Percentiles rank a stretch among this genome's conserved stretches.
These are phyloP conservation scores for Nematopogon swammerdamellus DNA, from an alignment of 2,888 invertebrate genomes.

Conservation along the genomic window DNA sequence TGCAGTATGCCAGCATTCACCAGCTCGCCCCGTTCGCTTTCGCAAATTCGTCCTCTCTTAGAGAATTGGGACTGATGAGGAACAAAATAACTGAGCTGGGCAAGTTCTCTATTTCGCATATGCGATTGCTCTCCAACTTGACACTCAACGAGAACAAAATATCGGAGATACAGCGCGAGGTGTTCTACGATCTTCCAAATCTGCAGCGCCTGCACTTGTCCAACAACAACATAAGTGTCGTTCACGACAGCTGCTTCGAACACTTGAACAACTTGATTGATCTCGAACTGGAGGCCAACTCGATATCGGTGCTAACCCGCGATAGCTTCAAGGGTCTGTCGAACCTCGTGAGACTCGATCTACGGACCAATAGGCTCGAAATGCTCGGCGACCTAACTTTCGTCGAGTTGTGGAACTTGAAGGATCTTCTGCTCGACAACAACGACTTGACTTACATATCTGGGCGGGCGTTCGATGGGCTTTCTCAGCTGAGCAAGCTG, in stretches of 20 bases:
- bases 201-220: constrained; percentile 74
- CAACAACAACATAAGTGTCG: constrained; percentile 77
- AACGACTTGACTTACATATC: constrained; percentile 69
- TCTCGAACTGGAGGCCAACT: constrained; percentile 74
- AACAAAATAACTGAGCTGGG: constrained; percentile 67
- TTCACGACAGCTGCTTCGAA: constrained; percentile 83
- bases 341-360: constrained; percentile 66
- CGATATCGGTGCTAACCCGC: constrained; percentile 70
- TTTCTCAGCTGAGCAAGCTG: constrained; percentile 67
- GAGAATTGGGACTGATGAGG: constrained; percentile 65
- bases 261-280: constrained; percentile 71
- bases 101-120: constrained; percentile 69
- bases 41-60: constrained; percentile 68
- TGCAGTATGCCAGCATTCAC: constrained; percentile 71
- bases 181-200: constrained; percentile 70
- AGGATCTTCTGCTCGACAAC: constrained; percentile 66
- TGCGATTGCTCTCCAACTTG: constrained; percentile 66
- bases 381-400: constrained; percentile 79
- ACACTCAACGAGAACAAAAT: constrained; percentile 75
- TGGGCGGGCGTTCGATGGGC: constrained; percentile 72
- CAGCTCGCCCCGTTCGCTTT: constrained; percentile 72
- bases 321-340: constrained; percentile 75
- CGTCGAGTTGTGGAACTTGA: constrained; percentile 69
- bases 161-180: constrained; percentile 67
- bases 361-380: constrained; percentile 70